Evolutionary conservation across 35 echinoderm and acorn worm species (phyloP), one percentile per base, ranked within the genome.

Genomic region (Anneissia japonica): DNA sequence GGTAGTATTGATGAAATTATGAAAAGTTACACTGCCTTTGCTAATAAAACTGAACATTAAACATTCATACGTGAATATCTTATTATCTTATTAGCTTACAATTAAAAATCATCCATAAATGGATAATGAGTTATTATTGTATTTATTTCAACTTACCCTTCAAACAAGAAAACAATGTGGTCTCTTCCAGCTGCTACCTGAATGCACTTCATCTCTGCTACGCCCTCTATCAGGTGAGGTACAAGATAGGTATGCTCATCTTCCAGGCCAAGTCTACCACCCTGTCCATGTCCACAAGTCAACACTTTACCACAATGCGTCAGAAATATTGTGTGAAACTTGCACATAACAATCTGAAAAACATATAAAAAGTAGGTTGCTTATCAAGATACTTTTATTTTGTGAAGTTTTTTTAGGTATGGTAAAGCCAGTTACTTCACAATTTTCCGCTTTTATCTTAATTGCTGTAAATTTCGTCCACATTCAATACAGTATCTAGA

Each of bases 251-350:
- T 91, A 41, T 93, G 39, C 64, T 99, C 96, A 36, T 83, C 86
- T 16, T 86, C 86, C 28, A 86, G 92, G 36, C 96, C 96, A 23
- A 99, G 83, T 35, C 96, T 85, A 21, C 96, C 96, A 1, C 96
- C 96, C 72, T 99, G 96, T 12, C 96, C 96, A 84, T 94, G 96
- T 32, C 96, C 96, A 87, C 92, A 99, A 46, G 89, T 91, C 9
- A 84, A 89, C 32, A 99, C 96, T 31, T 36, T 76, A 30, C 92
- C 92, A 19, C 82, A 79, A 16, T 86, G 83, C 19, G 92, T 86
- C 84, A 99, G 73, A 4, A 99, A 81, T 14, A 90, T 89, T 5
- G 96, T 91, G 89, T 99, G 96, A 37, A 91, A 99, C 74, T 99
- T 99, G 80, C 87, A 91, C 86, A 99, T 93, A 56, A 87, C 84